phyloP scores from a whole-genome alignment of 2,888 invertebrate species.

The Psylliodes chrysocephalus region DNA sequence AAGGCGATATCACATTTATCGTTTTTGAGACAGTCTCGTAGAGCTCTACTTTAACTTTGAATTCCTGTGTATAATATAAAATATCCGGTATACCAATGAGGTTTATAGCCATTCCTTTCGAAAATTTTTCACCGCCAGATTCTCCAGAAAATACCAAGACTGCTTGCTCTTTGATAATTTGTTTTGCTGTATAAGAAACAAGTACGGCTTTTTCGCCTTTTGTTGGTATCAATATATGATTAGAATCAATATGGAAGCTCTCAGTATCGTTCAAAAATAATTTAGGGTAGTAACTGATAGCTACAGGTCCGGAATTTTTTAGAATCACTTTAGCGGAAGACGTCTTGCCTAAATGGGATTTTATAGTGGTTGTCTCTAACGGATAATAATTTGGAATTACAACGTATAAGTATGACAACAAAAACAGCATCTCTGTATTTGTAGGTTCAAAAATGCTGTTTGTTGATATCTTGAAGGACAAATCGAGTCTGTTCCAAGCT shows the following conservation, averaged over 20 bases:
- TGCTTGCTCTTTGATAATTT: slow-evolving; percentile 39
- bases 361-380: slow-evolving; percentile 64
- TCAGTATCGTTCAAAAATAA: slow-evolving; percentile 53
- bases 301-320: slow-evolving; percentile 55
- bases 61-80: slow-evolving; percentile 38
- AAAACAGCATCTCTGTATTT: slow-evolving; percentile 69
- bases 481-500: slow-evolving; percentile 67
- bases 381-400: slow-evolving; percentile 67
- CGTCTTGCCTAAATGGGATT: slow-evolving; percentile 65
- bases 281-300: slow-evolving; percentile 51
- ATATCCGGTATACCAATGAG: slow-evolving; percentile 54
- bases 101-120: slow-evolving; percentile 50
- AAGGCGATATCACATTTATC: slow-evolving; percentile 42
- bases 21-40: slow-evolving; percentile 27
- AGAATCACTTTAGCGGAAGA: slow-evolving; percentile 63
- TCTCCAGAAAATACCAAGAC: slow-evolving; percentile 56
- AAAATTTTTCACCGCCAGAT: slow-evolving; percentile 49
- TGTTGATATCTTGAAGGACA: slow-evolving; percentile 69
- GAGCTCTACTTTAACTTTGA: slow-evolving; percentile 39
- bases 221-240: slow-evolving; percentile 31
- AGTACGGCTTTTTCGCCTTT: slow-evolving; percentile 37
- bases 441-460: slow-evolving; percentile 68
- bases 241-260: slow-evolving; percentile 46
- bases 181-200: slow-evolving; percentile 54
- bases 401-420: slow-evolving; percentile 67